Conservation (phyloP, 35 echinoderm and acorn worm species). For the Apostichopus parvimensis region DNA sequence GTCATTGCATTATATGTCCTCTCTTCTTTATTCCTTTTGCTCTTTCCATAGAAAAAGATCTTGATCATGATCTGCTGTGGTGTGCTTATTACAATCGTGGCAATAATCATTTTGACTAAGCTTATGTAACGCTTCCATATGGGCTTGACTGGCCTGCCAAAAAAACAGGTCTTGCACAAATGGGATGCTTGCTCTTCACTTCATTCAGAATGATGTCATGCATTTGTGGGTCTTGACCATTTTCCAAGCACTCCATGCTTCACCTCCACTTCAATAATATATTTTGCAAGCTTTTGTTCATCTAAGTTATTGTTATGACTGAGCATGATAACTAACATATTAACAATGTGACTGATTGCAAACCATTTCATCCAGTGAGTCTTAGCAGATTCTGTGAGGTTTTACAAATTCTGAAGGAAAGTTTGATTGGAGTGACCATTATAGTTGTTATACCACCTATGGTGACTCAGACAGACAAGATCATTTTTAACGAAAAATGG, state of each 20-base stretch:
- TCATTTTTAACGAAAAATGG: no score
- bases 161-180: background rate
- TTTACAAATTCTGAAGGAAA: no score
- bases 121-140: background rate
- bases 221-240: constrained; percentile 6
- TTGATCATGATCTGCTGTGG: constrained; percentile 17
- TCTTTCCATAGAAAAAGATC: constrained; percentile 14
- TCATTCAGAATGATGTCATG: constrained; percentile 10
- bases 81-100: constrained; percentile 1
- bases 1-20: background rate
- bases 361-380: background rate
- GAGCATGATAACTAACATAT: background rate
- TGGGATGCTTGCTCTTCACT: background rate
- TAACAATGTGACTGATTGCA: background rate
- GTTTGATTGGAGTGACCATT: no score
- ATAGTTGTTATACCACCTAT: no score
- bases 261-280: background rate
- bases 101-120: constrained; percentile 1
- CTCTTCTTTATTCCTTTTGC: background rate
- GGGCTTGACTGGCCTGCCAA: constrained; percentile 5
- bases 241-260: background rate
- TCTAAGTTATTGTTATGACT: background rate
- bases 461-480: no score
- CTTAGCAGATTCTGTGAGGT: no score
- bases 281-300: background rate